A percentile compares a stretch with the other conserved stretches of the same genome.
These are phyloP conservation scores for Crocidura indochinensis DNA, from an alignment of 2,797 vertebrate genomes.

Conservation along the genomic window DNA sequence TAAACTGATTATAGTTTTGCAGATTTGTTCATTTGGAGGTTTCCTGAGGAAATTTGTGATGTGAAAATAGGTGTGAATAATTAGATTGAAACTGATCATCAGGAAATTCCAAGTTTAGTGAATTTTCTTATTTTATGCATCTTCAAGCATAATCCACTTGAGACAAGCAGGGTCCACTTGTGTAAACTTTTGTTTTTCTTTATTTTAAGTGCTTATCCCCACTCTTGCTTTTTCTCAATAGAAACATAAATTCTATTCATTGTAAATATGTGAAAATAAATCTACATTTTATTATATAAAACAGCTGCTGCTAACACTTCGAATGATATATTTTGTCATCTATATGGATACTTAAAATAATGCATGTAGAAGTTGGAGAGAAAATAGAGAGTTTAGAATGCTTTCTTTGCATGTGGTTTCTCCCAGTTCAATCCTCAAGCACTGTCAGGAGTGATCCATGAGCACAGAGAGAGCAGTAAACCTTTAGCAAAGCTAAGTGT, in stretches of 20 bases:
- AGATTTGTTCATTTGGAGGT: slow-evolving; percentile 51
- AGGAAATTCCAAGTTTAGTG: slow-evolving; percentile 12
- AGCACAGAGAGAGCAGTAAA: too few relatives aligned
- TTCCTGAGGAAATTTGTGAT: slow-evolving; percentile 65
- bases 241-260: neutral
- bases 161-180: too few relatives aligned
- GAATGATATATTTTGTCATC: neutral
- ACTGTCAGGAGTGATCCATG: too few relatives aligned
- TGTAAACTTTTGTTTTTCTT: too few relatives aligned
- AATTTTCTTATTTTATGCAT: slow-evolving; percentile 45
- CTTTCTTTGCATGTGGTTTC: too few relatives aligned
- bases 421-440: too few relatives aligned
- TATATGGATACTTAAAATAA: neutral
- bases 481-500: too few relatives aligned
- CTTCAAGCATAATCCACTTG: too few relatives aligned
- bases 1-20: slow-evolving; percentile 62
- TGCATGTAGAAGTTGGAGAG: too few relatives aligned
- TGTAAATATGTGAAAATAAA: neutral
- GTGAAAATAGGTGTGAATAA: slow-evolving; percentile 69
- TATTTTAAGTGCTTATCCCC: too few relatives aligned
- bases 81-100: slow-evolving; percentile 57
- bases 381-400: too few relatives aligned
- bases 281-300: neutral
- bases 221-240: too few relatives aligned
- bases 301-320: neutral